Percentiles rank a stretch among this genome's conserved stretches.
phyloP scores from a whole-genome alignment of 2,113 vertebrate species.

The Phyllostomus discolor region DNA sequence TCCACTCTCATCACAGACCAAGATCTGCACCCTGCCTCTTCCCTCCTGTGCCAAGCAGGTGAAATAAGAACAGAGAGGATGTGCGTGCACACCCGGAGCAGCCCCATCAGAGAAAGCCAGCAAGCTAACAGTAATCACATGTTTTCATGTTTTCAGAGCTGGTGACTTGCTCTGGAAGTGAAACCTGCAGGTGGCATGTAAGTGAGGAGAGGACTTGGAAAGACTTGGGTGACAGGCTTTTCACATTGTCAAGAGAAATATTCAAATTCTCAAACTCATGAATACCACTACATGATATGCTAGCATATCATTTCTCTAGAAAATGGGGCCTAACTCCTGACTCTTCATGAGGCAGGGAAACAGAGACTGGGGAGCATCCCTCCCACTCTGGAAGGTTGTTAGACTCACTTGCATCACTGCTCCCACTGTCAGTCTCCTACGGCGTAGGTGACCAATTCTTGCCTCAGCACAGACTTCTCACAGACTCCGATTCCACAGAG shows the following conservation, averaged over 20 bases:
- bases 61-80: neutral
- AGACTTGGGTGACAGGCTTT: conserved; percentile 11
- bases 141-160: neutral
- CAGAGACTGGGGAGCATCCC: neutral
- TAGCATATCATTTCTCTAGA: neutral
- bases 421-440: rapidly evolving
- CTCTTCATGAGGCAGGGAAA: neutral
- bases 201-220: conserved; percentile 41
- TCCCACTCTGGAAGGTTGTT: neutral
- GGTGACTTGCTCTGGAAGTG: neutral
- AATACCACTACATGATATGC: neutral
- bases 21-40: neutral
- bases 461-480: neutral
- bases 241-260: neutral
- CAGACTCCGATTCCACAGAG: neutral
- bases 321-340: neutral
- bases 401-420: neutral
- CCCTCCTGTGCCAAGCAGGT: neutral
- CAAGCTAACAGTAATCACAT: neutral
- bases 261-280: neutral
- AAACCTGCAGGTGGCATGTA: neutral
- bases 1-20: conserved; percentile 12
- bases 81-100: neutral
- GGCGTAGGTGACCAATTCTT: neutral
- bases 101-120: neutral